Conservation (phyloP, 2,797 vertebrate species). For the Knipowitschia caucasica region DNA sequence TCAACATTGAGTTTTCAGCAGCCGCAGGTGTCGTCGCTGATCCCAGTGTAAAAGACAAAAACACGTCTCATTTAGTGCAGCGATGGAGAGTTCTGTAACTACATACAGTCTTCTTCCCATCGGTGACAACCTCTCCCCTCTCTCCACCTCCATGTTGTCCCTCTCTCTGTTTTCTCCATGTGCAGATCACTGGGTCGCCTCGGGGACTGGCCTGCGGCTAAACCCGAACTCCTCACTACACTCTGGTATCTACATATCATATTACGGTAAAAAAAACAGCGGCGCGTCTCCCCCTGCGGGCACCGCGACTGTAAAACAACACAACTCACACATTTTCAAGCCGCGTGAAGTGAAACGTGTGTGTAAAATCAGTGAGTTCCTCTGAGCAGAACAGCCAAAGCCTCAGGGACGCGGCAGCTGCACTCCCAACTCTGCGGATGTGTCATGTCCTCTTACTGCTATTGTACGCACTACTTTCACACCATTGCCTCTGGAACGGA, state of each 20-base stretch:
- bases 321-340: constrained; percentile 27
- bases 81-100: no score
- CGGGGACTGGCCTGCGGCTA: constrained; percentile 41
- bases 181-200: constrained; percentile 47
- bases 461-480: not conserved
- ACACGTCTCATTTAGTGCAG: no score
- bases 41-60: no score
- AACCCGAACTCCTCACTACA: constrained; percentile 43
- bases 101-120: not conserved
- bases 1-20: no score
- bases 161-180: constrained; percentile 8
- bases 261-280: constrained; percentile 38
- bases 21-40: no score
- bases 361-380: constrained; percentile 19
- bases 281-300: constrained; percentile 29
- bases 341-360: constrained; percentile 14
- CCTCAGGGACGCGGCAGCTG: constrained; percentile 14
- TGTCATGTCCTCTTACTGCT: constrained; percentile 3
- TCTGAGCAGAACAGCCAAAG: constrained; percentile 19
- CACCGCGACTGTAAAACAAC: constrained; percentile 31
- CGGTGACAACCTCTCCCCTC: constrained; percentile 4
- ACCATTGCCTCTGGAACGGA: not conserved
- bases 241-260: constrained; percentile 62
- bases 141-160: not conserved
- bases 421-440: constrained; percentile 9